Percentiles rank a stretch among this genome's conserved stretches.
These are phyloP conservation scores for Sycobia sp. DNA, from an alignment of 1,140 invertebrate genomes.

Conservation along the genomic window DNA sequence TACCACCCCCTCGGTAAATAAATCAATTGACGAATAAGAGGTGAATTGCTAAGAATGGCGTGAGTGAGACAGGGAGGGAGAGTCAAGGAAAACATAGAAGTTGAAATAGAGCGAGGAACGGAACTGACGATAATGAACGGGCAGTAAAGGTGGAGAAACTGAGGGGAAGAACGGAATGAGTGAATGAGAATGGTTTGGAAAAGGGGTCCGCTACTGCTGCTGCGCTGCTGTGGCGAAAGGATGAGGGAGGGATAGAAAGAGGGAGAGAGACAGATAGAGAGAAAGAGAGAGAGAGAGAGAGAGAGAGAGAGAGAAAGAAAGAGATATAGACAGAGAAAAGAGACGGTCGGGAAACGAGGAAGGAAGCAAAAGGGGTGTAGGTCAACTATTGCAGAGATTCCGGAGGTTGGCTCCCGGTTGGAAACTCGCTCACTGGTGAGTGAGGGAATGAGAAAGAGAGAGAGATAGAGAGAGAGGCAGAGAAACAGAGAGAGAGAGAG, in stretches of 20 bases:
- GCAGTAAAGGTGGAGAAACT: neutral
- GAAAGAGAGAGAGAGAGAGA: neutral
- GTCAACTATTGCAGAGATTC: constrained; percentile 36
- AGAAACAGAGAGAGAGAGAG: too few relatives aligned
- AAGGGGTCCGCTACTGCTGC: too few relatives aligned
- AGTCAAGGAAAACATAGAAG: too few relatives aligned
- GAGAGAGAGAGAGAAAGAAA: neutral
- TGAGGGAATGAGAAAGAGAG: too few relatives aligned
- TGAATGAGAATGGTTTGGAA: too few relatives aligned
- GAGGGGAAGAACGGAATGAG: neutral
- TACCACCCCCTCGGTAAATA: too few relatives aligned
- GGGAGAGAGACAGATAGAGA: neutral
- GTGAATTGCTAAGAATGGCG: neutral
- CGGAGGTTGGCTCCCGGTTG: constrained; percentile 20
- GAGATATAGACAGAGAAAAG: too few relatives aligned
- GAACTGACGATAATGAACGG: neutral
- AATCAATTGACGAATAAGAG: neutral
- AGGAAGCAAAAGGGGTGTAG: neutral
- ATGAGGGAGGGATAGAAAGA: neutral
- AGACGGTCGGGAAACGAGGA: too few relatives aligned
- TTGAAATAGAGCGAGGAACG: neutral
- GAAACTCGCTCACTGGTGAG: constrained; percentile 38
- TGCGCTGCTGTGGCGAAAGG: too few relatives aligned
- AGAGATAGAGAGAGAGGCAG: too few relatives aligned
- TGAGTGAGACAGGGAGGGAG: neutral